Conservation (phyloP, 2,113 vertebrate genomes). For the Jaculus jaculus region DNA sequence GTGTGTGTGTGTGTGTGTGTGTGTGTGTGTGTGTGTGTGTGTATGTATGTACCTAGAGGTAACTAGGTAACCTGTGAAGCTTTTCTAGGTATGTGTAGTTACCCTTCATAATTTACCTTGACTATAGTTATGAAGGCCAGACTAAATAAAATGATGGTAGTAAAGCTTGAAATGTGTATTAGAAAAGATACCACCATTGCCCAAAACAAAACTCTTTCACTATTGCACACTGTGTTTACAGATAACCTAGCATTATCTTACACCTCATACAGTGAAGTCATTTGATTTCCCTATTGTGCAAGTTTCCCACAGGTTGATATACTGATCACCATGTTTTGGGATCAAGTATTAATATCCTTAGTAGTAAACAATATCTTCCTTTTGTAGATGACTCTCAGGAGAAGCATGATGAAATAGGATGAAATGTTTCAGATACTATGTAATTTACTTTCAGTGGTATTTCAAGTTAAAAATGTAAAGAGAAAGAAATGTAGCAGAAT, state of each 20-base stretch:
- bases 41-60: no score
- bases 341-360: conserved; percentile 1
- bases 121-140: not conserved
- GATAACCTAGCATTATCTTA: not conserved
- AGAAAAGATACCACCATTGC: not conserved
- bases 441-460: not conserved
- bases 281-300: not conserved
- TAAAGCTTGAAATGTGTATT: not conserved
- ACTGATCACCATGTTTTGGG: not conserved
- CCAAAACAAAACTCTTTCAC: not conserved
- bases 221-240: not conserved
- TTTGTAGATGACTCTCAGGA: conserved; percentile 37
- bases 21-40: no score
- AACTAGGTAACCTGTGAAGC: not conserved
- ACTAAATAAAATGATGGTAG: not conserved
- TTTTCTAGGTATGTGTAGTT: not conserved
- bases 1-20: no score
- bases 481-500: conserved; percentile 13
- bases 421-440: conserved; percentile 20
- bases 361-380: not conserved
- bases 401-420: not conserved
- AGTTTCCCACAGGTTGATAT: not conserved
- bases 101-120: not conserved
- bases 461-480: conserved; percentile 12
- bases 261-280: not conserved